Evolutionary conservation across 2,113 vertebrate species (phyloP).

Genomic region (Pseudopodoces humilis): DNA sequence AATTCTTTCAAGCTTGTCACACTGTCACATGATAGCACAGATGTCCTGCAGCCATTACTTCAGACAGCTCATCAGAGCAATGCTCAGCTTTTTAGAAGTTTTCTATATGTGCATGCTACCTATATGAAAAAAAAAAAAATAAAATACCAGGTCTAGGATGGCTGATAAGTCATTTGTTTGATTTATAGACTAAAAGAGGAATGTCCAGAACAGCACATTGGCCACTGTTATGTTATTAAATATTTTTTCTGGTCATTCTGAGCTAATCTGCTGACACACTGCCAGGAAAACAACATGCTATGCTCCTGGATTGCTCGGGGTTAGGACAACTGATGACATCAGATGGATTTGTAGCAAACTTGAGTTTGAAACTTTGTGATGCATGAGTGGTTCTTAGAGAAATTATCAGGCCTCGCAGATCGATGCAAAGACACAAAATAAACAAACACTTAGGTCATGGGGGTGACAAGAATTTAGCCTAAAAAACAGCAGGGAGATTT

Average conservation of each 20-base stretch:
- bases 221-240: conserved; percentile 45
- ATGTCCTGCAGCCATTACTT: background rate
- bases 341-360: background rate
- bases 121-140: background rate
- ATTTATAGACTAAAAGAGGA: conserved; percentile 29
- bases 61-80: background rate
- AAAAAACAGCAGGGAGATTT: background rate
- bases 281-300: conserved; percentile 46
- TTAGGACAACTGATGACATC: conserved; percentile 59
- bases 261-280: conserved; percentile 34
- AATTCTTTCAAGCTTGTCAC: background rate
- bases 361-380: background rate
- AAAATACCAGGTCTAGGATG: background rate
- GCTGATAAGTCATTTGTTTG: conserved; percentile 14
- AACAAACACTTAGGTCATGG: background rate
- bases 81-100: background rate
- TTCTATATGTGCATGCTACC: background rate
- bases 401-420: background rate
- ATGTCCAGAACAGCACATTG: background rate
- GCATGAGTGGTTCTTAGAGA: background rate
- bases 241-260: conserved; percentile 51
- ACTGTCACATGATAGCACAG: background rate
- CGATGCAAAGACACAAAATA: background rate
- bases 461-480: background rate
- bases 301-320: background rate